Evolutionary conservation across 2,888 invertebrate genomes (phyloP), one percentile per base, ranked within the genome.

Genomic region (Vanessa cardui): DNA sequence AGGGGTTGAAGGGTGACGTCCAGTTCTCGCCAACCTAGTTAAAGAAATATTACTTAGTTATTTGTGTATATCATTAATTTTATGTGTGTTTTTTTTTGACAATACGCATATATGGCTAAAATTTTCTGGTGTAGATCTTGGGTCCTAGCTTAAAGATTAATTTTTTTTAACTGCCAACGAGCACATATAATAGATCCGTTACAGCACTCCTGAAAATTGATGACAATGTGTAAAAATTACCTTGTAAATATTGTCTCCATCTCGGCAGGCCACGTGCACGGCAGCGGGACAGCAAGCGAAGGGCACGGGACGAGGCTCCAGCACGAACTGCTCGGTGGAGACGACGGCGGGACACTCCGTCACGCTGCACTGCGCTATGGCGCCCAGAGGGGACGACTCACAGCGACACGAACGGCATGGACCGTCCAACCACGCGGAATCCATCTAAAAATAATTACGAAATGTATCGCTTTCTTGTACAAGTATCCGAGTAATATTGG

Each of bases 381-480:
- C 66, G 2, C 80, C 82, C 1, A 61, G 67, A 0, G 74, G 6
- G 0, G 73, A 80, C 1, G 78, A 76, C 66, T 85, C 85, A 80
- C 96, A 96, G 56, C 86, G 86, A 76, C 96, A 96, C 45, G 90
- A 87, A 49, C 94, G 94, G 78, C 96, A 96, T 26, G 95, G 95
- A 0, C 96, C 96, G 81, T 96, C 96, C 69, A 90, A 80, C 96
- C 96, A 96, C 0, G 85, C 91, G 1, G 94, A 93, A 15, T 95
- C 94, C 54, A 89, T 70, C 94, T 94, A 49, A 16, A 16, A 49
- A 7, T n/a, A 18, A 26, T 26, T 5, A 26, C 3, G 26, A 26
- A 26, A 26, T 26, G 26, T 26, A 26, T 5, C 26, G 26, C 26
- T 26, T 26, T 26, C 26, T 39, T 39, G 39, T 12, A 39, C 1